Percentiles rank a stretch among this genome's conserved stretches.
phyloP scores from a whole-genome alignment of 37 sponge, comb jelly and placozoan species.

The Dysidea cf. avara region DNA sequence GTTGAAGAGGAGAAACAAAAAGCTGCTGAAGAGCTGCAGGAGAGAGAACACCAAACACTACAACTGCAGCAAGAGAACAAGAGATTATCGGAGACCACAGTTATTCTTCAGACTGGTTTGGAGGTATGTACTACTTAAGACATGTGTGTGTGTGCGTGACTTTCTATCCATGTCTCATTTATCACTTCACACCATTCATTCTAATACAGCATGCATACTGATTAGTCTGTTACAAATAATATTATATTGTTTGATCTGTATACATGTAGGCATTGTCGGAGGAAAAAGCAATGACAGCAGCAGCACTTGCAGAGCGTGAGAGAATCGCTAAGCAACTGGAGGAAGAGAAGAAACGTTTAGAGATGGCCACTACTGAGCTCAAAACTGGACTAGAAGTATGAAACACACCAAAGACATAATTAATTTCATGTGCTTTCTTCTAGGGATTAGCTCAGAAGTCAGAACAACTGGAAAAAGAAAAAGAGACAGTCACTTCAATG shows the following conservation, averaged over 20 bases:
- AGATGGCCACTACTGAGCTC: conserved; percentile 64
- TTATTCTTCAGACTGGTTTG: conserved; percentile 37
- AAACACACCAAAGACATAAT: not conserved
- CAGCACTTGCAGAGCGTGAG: conserved; percentile 75
- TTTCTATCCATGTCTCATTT: too few relatives aligned
- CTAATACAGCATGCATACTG: not conserved
- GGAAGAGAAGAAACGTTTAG: conserved; percentile 85
- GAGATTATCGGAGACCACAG: conserved; percentile 20
- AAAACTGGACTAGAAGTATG: conserved; percentile 67
- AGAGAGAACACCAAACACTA: too few relatives aligned
- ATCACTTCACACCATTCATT: not conserved
- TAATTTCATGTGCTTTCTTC: not conserved
- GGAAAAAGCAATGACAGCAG: conserved; percentile 64
- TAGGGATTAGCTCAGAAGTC: conserved; percentile 56
- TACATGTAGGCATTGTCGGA: conserved; percentile 30
- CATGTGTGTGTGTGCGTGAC: too few relatives aligned
- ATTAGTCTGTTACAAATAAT: not conserved
- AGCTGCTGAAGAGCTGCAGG: too few relatives aligned
- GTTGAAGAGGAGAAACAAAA: too few relatives aligned
- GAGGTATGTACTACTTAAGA: conserved; percentile 62
- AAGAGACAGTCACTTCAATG: conserved; percentile 32
- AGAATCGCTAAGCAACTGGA: conserved; percentile 74
- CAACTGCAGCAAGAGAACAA: too few relatives aligned
- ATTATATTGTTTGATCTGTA: not conserved
- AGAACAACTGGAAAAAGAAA: conserved; percentile 54